Base-by-base conservation (phyloP, 2,113 vertebrate genomes). In the Enhydra lutris region DNA sequence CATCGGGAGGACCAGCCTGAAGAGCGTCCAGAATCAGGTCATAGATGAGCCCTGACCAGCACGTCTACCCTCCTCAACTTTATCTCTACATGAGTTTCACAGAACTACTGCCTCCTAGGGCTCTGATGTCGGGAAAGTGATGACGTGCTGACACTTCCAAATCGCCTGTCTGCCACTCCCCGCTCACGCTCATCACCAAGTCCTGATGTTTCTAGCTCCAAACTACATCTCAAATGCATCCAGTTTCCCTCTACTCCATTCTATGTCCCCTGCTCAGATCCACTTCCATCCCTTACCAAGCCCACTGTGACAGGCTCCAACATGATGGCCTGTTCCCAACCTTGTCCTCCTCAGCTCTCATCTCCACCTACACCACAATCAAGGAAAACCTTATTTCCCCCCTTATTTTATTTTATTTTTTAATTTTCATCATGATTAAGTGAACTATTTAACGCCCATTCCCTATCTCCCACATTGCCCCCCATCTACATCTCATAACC, bases 101-200 rank as follows among this genome's bases (percentile, higher is more conserved):
- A 24, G 1, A 7, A 31, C 1, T 0, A 20, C 45, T 23, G 1
- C 34, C 5, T 24, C 29, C 1, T 11, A 1, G 36, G 26, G 39
- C 36, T 42, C 1, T 4, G 10, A 34, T 1, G 17, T 11, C 36
- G 12, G 39, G 52, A 67, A 55, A 42, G 17, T 13, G 23, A 24
- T 0, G 20, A 57, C 3, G 0, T 1, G 3, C 29, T 29, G 34
- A 52, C 13, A 3, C 17, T 73, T 55, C 6, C 20, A 57, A 74
- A 42, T 34, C n/a, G 18, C 7, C 42, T 45, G 24, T 47, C 80
- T 7, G 10, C 7, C 67, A 15, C 55, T 45, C 24, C 31, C 39
- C 18, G 5, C 52, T 55, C 63, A 39, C 3, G 0, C 14, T 47
- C 65, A 15, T n/a, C 63, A 21, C 88, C 39, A 23, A 50, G 24